Conservation (phyloP, 23 tunicate species). For the Ciona savignyi region DNA sequence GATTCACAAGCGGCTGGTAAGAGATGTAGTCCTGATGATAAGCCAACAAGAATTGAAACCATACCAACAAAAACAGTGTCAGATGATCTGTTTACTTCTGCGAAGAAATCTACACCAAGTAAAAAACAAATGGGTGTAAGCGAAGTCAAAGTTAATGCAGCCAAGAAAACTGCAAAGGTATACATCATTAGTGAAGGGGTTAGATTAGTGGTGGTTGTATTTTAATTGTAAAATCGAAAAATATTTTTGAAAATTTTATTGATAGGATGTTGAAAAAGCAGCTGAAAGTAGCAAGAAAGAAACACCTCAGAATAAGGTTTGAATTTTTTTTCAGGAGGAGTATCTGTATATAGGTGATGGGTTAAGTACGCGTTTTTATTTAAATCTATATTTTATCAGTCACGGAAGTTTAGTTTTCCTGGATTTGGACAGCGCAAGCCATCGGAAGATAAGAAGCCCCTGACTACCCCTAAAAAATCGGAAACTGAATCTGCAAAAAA, state of each 20-base stretch:
- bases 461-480: background rate
- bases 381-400: background rate
- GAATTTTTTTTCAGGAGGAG: background rate
- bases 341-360: background rate
- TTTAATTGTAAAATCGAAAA: too few species aligned
- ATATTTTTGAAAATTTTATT: too few species aligned
- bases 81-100: too few species aligned
- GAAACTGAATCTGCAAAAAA: background rate
- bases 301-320: background rate
- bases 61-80: too few species aligned
- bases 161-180: background rate
- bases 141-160: too few species aligned
- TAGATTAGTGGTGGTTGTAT: background rate
- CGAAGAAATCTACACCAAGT: too few species aligned
- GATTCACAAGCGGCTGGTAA: too few species aligned
- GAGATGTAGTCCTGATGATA: too few species aligned
- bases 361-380: background rate
- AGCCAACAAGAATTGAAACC: too few species aligned
- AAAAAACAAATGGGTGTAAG: too few species aligned
- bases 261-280: background rate
- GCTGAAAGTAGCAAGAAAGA: background rate
- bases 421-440: background rate
- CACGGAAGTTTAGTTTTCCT: background rate
- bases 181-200: too few species aligned
- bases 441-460: background rate